Conservation (phyloP, 2,888 invertebrate genomes). For the Bedellia somnulentella region DNA sequence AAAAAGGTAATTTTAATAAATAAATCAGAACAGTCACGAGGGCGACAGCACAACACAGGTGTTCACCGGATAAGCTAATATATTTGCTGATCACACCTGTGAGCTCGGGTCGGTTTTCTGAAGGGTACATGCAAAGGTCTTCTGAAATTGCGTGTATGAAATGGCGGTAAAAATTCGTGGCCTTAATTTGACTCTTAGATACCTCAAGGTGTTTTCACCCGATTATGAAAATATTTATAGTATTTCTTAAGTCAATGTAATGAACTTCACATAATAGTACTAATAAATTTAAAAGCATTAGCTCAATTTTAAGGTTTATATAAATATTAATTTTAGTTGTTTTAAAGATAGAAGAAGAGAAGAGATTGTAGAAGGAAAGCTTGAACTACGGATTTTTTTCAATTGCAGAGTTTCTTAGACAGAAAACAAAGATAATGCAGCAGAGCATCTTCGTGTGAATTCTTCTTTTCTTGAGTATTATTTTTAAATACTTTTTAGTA, state of each 20-base stretch:
- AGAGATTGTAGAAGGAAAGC: too few relatives aligned
- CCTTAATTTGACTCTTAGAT: not conserved
- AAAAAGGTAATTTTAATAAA: too few relatives aligned
- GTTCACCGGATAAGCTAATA: not conserved
- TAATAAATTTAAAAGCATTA: too few relatives aligned
- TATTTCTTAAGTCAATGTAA: not conserved
- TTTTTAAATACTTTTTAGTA: too few relatives aligned
- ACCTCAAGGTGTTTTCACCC: not conserved
- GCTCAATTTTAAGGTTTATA: too few relatives aligned
- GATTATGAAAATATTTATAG: not conserved
- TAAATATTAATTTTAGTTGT: too few relatives aligned
- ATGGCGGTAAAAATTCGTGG: not conserved
- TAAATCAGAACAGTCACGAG: not conserved
- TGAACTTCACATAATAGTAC: not conserved
- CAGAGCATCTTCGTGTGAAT: too few relatives aligned
- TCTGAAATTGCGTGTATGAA: not conserved
- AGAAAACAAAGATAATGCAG: too few relatives aligned
- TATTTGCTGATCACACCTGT: not conserved
- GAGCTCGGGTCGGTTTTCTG: not conserved
- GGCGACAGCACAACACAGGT: conserved; percentile 1
- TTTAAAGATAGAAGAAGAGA: too few relatives aligned
- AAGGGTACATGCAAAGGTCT: conserved; percentile 2
- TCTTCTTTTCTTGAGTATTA: too few relatives aligned
- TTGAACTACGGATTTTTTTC: too few relatives aligned
- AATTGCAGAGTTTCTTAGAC: too few relatives aligned